Conservation (phyloP, 2,113 vertebrate species). For the Scomber scombrus region DNA sequence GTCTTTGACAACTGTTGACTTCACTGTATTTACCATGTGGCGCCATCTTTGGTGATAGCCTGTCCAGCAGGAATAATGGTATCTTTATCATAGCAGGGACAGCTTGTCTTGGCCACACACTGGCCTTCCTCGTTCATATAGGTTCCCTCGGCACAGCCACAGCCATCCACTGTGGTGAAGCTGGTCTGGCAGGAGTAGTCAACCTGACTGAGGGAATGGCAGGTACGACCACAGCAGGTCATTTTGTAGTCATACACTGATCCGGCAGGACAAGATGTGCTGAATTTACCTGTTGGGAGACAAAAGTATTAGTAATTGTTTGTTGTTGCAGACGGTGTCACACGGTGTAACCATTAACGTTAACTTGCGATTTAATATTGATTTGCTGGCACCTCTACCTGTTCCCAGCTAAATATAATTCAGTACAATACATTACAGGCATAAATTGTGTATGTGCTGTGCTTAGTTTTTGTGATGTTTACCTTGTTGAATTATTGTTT, state of each 20-base stretch:
- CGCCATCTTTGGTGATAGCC: conserved; percentile 79
- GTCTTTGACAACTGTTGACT: background rate
- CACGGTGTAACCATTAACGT: no score
- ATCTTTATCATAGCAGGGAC: conserved; percentile 90
- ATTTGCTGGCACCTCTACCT: background rate
- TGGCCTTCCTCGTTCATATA: conserved; percentile 86
- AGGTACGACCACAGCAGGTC: conserved; percentile 87
- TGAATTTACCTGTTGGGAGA: conserved; percentile 83
- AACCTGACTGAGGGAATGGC: conserved; percentile 85
- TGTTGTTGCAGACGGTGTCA: background rate
- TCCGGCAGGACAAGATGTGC: conserved; percentile 80
- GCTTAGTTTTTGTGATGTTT: background rate
- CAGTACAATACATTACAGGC: background rate
- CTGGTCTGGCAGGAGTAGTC: conserved; percentile 85
- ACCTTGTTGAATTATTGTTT: background rate
- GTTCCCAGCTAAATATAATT: background rate
- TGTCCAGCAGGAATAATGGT: conserved; percentile 82
- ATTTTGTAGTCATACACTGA: conserved; percentile 84
- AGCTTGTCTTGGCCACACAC: conserved; percentile 85
- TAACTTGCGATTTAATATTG: no score
- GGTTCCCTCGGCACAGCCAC: conserved; percentile 87
- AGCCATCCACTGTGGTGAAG: conserved; percentile 90
- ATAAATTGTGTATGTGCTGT: background rate
- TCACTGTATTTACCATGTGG: conserved; percentile 84
- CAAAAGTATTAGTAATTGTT: background rate